Conservation (phyloP, 1,140 invertebrate species). For the Spodoptera litura region DNA sequence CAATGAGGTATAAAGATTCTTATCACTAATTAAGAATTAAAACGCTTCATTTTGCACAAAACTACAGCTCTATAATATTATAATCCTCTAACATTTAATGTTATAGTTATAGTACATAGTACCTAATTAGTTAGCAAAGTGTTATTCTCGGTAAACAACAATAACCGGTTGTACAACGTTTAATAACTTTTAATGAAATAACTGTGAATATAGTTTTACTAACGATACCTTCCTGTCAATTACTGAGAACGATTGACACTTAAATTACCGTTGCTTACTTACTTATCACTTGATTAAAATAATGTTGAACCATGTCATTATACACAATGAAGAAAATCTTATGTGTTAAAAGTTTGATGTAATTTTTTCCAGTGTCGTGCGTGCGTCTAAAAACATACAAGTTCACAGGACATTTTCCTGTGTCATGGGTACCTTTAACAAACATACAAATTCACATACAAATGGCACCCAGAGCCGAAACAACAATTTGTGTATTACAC, state of each 20-base stretch:
- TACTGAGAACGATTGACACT: conserved; percentile 9
- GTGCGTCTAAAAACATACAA: too few species aligned
- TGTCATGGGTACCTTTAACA: too few species aligned
- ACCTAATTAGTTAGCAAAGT: conserved; percentile 3
- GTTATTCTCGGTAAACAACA: conserved; percentile 3
- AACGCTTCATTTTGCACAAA: conserved; percentile 1
- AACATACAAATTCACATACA: too few species aligned
- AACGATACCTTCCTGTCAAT: conserved; percentile 24
- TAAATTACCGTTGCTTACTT: conserved; percentile 1
- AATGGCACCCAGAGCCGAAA: too few species aligned
- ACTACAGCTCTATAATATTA: background rate
- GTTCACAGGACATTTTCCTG: too few species aligned
- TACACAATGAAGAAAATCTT: background rate
- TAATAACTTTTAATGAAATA: conserved; percentile 17
- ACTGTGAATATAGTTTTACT: conserved; percentile 24
- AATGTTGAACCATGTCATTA: too few species aligned
- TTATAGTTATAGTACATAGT: background rate
- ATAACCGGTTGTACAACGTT: conserved; percentile 9
- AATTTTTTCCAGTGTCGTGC: too few species aligned
- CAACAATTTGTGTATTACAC: too few species aligned
- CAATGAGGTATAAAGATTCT: too few species aligned
- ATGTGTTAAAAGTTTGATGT: too few species aligned
- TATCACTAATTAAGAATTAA: background rate
- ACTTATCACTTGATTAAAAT: too few species aligned
- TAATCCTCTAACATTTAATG: background rate